Conservation (phyloP, 2,888 invertebrate species). For the Leptinotarsa tumamoca region DNA sequence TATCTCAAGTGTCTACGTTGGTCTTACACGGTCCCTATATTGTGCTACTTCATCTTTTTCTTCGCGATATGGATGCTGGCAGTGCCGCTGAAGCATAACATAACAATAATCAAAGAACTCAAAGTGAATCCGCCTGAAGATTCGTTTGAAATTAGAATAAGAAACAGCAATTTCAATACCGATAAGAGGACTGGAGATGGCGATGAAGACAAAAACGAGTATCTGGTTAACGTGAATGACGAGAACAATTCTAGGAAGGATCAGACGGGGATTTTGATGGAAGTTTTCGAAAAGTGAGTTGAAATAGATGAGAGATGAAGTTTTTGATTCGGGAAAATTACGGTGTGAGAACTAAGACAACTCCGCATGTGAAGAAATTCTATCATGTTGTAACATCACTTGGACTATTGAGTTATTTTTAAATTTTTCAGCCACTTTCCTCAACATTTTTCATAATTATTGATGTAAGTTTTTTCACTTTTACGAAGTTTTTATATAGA, state of each 20-base stretch:
- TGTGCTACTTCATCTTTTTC: constrained; percentile 70
- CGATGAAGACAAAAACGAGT: constrained; percentile 69
- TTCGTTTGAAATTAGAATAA: constrained; percentile 62
- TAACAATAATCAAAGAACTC: constrained; percentile 51
- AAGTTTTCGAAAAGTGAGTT: constrained; percentile 65
- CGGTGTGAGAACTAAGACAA: no score
- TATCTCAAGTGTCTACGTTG: constrained; percentile 64
- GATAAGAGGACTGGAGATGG: constrained; percentile 66
- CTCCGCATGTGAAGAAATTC: no score
- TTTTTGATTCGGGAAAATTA: no score
- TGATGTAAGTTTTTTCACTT: no score
- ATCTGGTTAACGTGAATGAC: constrained; percentile 63
- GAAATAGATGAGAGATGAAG: background rate
- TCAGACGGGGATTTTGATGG: constrained; percentile 61
- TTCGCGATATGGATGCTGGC: constrained; percentile 69
- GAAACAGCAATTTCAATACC: constrained; percentile 69
- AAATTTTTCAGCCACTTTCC: no score
- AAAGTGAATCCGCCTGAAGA: constrained; percentile 56
- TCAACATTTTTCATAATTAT: no score
- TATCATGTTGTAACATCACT: no score
- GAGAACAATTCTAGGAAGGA: constrained; percentile 61
- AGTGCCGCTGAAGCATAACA: constrained; percentile 64
- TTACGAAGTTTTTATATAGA: no score
- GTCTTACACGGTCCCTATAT: constrained; percentile 70
- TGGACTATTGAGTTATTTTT: no score